Percentiles rank a stretch among this genome's conserved stretches.
These are phyloP conservation scores for Formica selysi DNA, from an alignment of 1,140 invertebrate species.

Conservation along the genomic window DNA sequence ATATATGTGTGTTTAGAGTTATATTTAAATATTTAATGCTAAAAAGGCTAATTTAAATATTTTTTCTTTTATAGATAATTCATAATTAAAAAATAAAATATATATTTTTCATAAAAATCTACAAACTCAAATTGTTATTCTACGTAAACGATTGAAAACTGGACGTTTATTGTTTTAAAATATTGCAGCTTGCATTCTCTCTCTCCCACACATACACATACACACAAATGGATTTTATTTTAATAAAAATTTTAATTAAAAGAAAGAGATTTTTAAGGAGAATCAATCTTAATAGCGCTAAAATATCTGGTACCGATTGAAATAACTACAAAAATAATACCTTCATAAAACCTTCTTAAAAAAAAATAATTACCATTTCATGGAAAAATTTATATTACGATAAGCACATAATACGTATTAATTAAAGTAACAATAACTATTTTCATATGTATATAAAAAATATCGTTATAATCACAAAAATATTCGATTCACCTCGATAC, in stretches of 20 bases:
- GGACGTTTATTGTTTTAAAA: not conserved
- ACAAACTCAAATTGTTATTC: not conserved
- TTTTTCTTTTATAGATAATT: not conserved
- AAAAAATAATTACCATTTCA: not conserved
- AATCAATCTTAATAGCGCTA: not conserved
- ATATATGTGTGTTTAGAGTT: not conserved
- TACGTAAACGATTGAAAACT: not conserved
- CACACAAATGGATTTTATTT: conserved; percentile 9
- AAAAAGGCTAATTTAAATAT: not conserved
- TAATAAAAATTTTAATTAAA: conserved; percentile 8
- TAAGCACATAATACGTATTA: not conserved
- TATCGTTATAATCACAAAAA: not conserved
- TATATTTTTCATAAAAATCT: not conserved
- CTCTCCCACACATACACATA: too few species aligned
- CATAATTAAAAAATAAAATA: not conserved
- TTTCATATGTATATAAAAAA: not conserved
- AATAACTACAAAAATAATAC: not conserved
- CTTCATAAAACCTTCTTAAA: not conserved
- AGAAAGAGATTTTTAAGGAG: too few species aligned
- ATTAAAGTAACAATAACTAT: not conserved
- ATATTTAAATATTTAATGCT: not conserved
- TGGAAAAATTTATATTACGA: not conserved
- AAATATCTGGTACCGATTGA: conserved; percentile 13
- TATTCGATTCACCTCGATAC: not conserved
- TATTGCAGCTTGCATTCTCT: not conserved